Base-by-base conservation (phyloP, 2,113 vertebrate species). In the Tautogolabrus adspersus region DNA sequence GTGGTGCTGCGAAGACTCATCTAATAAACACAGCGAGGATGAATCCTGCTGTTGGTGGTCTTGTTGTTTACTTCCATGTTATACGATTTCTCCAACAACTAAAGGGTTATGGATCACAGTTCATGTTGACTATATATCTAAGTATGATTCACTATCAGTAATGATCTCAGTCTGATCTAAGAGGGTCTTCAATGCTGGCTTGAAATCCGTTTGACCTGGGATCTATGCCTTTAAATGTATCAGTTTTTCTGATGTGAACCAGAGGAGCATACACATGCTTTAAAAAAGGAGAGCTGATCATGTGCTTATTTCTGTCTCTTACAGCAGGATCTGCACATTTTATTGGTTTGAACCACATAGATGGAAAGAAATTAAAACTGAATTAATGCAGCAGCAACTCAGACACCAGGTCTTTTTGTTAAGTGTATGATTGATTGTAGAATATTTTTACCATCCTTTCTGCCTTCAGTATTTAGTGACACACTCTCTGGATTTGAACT, bases 1-100 rank as follows among this genome's bases (percentile, higher is more conserved):
- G 67, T 67, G 72, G 75, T 86, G 73, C 60, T 65, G 67, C 74
- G 70, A 59, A 77, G 78, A 40, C 79, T 68, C 67, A 13, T 67
- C 75, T 79, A 66, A 80, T 89, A 88, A 89, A 89, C 81, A 89
- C 63, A 70, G 67, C 51, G 51, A 82, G 55, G 77, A 88, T 73
- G 82, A 73, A 78, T 79, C 61, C 44, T 72, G 63, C 81, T 79
- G 79, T 84, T 88, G 85, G 89, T 91, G 92, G 91, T 91, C 87
- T 57, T 18, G n/a, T 58, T 87, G 78, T 90, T 87, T 88, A 83
- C 70, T 77, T 68, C 15, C 52, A 10, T 72, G 42, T 59, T 55
- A 66, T 51, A 70, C 23, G 58, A 56, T 82, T 77, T 75, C 62
- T 75, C 59, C 54, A 60, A 62, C 38, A 46, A 77, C 61, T 10